Percentiles rank a stretch among this genome's conserved stretches.
phyloP scores from a whole-genome alignment of 2,888 invertebrate genomes.

The Cheilosia vernalis region DNA sequence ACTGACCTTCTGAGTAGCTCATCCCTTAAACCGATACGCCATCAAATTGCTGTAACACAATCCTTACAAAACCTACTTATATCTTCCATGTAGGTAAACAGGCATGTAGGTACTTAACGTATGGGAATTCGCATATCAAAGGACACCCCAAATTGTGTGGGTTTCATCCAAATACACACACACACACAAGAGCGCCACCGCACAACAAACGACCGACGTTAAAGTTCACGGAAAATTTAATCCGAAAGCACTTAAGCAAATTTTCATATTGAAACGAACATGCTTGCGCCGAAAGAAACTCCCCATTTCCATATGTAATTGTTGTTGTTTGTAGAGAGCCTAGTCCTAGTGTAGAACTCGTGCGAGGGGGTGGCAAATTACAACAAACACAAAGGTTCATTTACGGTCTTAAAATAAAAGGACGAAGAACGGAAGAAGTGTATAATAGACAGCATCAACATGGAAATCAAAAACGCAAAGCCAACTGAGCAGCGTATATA shows the following conservation, averaged over 20 bases:
- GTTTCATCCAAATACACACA: neutral
- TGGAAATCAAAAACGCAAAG: conserved; percentile 73
- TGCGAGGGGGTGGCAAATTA: conserved; percentile 36
- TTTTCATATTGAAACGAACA: conserved; percentile 63
- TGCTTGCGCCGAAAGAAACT: conserved; percentile 32
- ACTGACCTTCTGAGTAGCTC: conserved; percentile 36
- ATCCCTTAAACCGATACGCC: conserved; percentile 24
- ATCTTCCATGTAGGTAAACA: neutral
- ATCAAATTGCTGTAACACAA: conserved; percentile 32
- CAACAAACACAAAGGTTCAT: conserved; percentile 58
- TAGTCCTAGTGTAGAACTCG: neutral
- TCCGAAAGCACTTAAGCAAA: conserved; percentile 66
- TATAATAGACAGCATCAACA: conserved; percentile 69
- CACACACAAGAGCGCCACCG: neutral
- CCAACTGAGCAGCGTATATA: conserved; percentile 42
- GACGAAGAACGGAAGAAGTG: conserved; percentile 65
- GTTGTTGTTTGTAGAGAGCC: conserved; percentile 53
- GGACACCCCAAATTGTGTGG: neutral
- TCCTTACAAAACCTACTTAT: conserved; percentile 19
- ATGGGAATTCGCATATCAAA: neutral
- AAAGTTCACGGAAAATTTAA: conserved; percentile 67
- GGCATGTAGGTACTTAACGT: no score
- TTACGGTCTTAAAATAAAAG: conserved; percentile 52
- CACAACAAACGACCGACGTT: conserved; percentile 14
- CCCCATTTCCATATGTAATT: conserved; percentile 37